Base-by-base conservation (phyloP, 2,113 vertebrate species). In the Urocolius indicus region DNA sequence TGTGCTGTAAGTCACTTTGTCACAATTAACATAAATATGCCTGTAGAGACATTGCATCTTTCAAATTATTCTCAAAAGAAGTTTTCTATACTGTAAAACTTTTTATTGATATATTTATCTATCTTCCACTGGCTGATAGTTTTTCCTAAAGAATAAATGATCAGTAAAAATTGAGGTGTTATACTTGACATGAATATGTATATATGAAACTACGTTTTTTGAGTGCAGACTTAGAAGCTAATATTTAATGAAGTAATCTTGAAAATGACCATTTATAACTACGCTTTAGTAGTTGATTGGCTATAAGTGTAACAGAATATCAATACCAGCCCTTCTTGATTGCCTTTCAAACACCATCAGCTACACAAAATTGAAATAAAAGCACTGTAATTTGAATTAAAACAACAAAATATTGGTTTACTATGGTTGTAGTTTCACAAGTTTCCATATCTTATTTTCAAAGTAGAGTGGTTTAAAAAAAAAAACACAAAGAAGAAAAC, bases 401-500 rank as follows among this genome's bases (percentile, higher is more conserved):
- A 80, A 34, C 6, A 32, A 22, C 2, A 73, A 45, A 62, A 13
- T 4, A 22, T 5, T 67, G 5, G 11, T 84, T 55, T 72, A 38
- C 3, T 38, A 26, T 0, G 1, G 3, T 13, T 62, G 5, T 11
- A 36, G 7, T 55, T 91, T 38, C 66, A 27, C 15, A 7, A 38
- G 16, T 30, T 94, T 89, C 49, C 13, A 9, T 34, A 17, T 30
- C 5, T 46, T 38, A 55, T 38, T 87, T 89, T 77, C 17, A 63
- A 74, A 27, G 27, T 48, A 8, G 3, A 45, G 16, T 15, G 3
- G 1, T 30, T 68, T 19, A 11, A 75, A 75, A 45, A 32, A 18
- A 11, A 38, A 20, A 5, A 48, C n/a, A 3, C 1, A 9, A 30
- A 41, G 4, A 17, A 5, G 12, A 9, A 55, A n/a, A 30, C 13